Evolutionary conservation across 2,797 vertebrate genomes (phyloP).

Genomic region (Propithecus deckenii): DNA sequence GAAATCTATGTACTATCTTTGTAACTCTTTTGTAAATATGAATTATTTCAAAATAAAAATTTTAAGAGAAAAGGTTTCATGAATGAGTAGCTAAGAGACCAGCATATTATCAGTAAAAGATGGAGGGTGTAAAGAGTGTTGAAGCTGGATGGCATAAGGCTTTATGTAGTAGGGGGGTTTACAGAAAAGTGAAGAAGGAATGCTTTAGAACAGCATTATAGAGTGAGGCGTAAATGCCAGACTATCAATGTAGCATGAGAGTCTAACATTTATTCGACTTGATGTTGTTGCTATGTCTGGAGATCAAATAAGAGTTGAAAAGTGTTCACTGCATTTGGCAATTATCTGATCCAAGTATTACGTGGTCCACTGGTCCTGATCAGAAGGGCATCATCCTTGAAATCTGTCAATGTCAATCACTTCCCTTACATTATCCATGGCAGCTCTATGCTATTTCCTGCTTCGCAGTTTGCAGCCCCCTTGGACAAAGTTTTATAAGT

Average conservation of each 20-base stretch:
- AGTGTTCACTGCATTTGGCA: background rate
- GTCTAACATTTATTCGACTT: constrained; percentile 31
- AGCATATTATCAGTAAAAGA: background rate
- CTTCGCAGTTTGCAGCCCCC: background rate
- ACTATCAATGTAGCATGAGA: background rate
- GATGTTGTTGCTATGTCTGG: background rate
- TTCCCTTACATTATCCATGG: background rate
- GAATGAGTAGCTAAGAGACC: background rate
- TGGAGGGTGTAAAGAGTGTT: background rate
- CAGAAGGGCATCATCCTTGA: background rate
- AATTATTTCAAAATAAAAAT: constrained; percentile 19
- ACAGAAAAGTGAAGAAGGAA: background rate
- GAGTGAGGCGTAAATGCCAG: background rate
- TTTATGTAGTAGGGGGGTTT: background rate
- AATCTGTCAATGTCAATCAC: constrained; percentile 14
- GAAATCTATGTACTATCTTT: background rate
- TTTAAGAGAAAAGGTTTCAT: background rate
- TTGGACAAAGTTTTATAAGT: background rate
- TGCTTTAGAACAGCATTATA: background rate
- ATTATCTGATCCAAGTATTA: constrained; percentile 46
- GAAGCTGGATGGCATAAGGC: background rate
- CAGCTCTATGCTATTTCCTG: background rate
- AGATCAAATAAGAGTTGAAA: background rate
- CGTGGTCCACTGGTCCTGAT: background rate
- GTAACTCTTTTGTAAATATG: background rate